A percentile compares a stretch with the other conserved stretches of the same genome.
Conservation (phyloP, 2,113 vertebrate species). For the Onychorhynchus coronatus region DNA sequence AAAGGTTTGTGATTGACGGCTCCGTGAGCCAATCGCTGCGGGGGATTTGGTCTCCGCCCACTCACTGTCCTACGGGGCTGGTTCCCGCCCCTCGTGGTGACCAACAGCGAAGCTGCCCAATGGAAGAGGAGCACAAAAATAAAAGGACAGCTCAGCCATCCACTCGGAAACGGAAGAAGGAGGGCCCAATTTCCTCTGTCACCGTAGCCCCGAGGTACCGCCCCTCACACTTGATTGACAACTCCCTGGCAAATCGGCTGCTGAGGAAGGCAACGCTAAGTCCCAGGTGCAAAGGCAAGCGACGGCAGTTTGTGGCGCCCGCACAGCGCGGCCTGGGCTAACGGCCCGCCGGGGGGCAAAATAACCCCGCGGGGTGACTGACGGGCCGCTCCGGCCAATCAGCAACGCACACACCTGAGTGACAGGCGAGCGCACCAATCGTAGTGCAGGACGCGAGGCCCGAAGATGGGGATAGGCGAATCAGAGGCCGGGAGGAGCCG, state of each 20-base stretch:
- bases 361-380: neutral
- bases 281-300: too few relatives aligned
- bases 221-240: neutral
- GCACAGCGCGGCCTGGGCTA: neutral
- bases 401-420: accelerated
- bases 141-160: slow-evolving; percentile 47
- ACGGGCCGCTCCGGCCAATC: neutral
- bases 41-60: accelerated
- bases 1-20: neutral
- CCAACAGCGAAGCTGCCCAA: neutral
- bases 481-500: neutral
- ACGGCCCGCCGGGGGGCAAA: neutral
- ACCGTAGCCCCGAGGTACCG: neutral
- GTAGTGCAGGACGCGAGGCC: neutral
- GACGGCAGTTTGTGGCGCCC: neutral
- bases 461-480: neutral
- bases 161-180: slow-evolving; percentile 30
- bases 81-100: neutral
- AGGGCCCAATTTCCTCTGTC: slow-evolving; percentile 10
- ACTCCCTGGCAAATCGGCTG: neutral
- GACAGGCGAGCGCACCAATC: accelerated
- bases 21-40: accelerated
- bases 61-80: neutral
- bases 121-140: neutral
- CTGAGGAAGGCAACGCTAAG: accelerated